Evolutionary conservation across 2,113 vertebrate genomes (phyloP).

Genomic region (Hyla sarda): DNA sequence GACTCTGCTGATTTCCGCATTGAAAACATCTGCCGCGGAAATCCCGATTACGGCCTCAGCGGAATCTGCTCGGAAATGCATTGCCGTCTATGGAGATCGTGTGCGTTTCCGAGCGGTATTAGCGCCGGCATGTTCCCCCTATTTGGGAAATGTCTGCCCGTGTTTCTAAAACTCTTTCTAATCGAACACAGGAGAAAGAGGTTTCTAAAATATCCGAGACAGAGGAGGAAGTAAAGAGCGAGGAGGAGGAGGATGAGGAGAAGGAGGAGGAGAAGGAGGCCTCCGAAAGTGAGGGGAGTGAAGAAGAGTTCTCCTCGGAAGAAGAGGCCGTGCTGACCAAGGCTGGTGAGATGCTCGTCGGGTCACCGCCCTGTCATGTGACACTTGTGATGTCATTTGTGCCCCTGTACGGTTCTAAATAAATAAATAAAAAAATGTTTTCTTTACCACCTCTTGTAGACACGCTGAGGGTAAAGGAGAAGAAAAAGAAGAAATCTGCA

Average conservation of each 20-base stretch:
- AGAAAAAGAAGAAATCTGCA: constrained; percentile 71
- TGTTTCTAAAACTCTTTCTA: too few species aligned
- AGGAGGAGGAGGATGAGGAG: constrained; percentile 57
- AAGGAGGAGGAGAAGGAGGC: constrained; percentile 60
- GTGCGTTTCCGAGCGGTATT: too few species aligned
- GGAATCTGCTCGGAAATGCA: too few species aligned
- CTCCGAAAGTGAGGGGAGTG: constrained; percentile 67
- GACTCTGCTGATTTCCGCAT: too few species aligned
- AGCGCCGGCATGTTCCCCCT: too few species aligned
- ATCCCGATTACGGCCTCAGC: too few species aligned
- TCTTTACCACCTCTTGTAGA: constrained; percentile 70
- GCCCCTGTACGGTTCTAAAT: not conserved
- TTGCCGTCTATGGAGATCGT: too few species aligned
- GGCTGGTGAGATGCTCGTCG: constrained; percentile 75
- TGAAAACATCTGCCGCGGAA: too few species aligned
- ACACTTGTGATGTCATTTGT: not conserved
- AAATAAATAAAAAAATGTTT: too few species aligned
- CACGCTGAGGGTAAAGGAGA: constrained; percentile 84
- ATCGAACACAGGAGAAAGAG: constrained; percentile 77
- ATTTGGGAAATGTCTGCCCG: too few species aligned
- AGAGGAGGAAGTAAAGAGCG: constrained; percentile 39
- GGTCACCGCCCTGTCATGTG: not conserved
- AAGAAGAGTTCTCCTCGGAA: constrained; percentile 79
- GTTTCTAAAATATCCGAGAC: constrained; percentile 59
- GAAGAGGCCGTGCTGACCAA: constrained; percentile 87